Base-by-base conservation (phyloP, 1,140 invertebrate species). In the Drosophila guanche region DNA sequence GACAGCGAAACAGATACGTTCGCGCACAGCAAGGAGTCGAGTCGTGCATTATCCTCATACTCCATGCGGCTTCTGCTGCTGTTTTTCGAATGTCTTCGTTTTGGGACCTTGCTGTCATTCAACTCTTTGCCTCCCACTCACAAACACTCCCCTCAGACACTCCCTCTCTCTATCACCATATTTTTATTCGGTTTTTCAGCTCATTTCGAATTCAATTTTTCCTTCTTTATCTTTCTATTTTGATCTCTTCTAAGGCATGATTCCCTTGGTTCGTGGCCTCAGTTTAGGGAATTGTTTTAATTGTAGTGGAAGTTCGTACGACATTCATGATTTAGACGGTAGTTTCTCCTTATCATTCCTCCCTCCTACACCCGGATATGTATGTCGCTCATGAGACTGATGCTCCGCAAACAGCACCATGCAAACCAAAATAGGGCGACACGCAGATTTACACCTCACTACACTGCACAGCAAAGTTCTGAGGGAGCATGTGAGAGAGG, bases 61-160 rank as follows among this genome's bases (percentile, higher is more conserved):
- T 37, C 54, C 22, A 33, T 16, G 37, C 45, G 37, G 10, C 40
- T 75, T 29, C 55, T 25, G 2, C 20, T 46, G 50, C 45, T 65
- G 55, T 29, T 54, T 40, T 53, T 59, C 43, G 42, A 75, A 79
- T 68, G 65, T 66, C 79, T 75, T 79, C 70, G 57, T 65, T 84
- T 72, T 65, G 61, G 54, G 57, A 57, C 65, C 55, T 43, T 22
- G 47, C 79, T 84, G 65, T 83, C 79, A 79, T 72, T 85, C 76
- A 79, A 76, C 65, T 55, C 51, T 37, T 27, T 48, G 29, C 45
- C 22, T 6, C 4, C 14, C 23, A 4, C 16, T 20, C 16, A 20
- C 16, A 20, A 20, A 20, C 23, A 8, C 23, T 14, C 33, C 33
- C 22, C 5, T 74, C 56, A 51, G 41, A 53, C 60, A 56, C 29